These are phyloP conservation scores for Chelonus insularis DNA, from an alignment of 1,140 invertebrate genomes.

Conservation along the genomic window DNA sequence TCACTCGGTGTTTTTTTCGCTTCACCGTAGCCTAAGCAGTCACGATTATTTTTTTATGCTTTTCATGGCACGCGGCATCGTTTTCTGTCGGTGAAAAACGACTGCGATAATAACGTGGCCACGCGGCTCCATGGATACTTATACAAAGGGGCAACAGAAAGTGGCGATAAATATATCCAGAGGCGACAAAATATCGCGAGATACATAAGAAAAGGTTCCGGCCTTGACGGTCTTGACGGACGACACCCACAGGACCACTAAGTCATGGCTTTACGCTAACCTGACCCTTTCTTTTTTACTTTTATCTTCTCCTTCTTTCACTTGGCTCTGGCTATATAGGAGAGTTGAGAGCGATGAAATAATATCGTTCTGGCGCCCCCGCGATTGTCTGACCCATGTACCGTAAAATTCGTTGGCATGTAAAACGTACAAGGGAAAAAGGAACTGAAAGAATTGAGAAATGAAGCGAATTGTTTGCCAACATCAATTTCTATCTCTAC, in stretches of 20 bases:
- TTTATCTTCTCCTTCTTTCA: constrained; percentile 5
- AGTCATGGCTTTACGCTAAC: constrained; percentile 51
- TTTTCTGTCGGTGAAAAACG: constrained; percentile 29
- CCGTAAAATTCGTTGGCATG: constrained; percentile 34
- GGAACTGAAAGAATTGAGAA: constrained; percentile 11
- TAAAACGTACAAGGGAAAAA: background rate
- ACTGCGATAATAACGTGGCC: constrained; percentile 30
- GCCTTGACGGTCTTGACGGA: constrained; percentile 42
- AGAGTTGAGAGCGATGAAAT: constrained; percentile 43
- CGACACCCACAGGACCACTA: constrained; percentile 56
- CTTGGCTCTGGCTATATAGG: background rate
- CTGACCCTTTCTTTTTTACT: constrained; percentile 27
- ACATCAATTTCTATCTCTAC: background rate
- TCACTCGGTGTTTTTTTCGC: constrained; percentile 11
- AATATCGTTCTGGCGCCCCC: constrained; percentile 41
- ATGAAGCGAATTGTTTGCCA: constrained; percentile 10
- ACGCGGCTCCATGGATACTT: constrained; percentile 18
- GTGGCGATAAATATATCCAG: constrained; percentile 46
- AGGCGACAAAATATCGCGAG: constrained; percentile 48
- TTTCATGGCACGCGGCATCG: constrained; percentile 17
- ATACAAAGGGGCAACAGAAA: constrained; percentile 11
- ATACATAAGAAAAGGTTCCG: constrained; percentile 42
- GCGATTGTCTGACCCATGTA: constrained; percentile 43
- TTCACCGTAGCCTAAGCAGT: constrained; percentile 1
- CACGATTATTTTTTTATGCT: constrained; percentile 15